Conservation (phyloP, 2,113 vertebrate species). For the Hemicordylus capensis region DNA sequence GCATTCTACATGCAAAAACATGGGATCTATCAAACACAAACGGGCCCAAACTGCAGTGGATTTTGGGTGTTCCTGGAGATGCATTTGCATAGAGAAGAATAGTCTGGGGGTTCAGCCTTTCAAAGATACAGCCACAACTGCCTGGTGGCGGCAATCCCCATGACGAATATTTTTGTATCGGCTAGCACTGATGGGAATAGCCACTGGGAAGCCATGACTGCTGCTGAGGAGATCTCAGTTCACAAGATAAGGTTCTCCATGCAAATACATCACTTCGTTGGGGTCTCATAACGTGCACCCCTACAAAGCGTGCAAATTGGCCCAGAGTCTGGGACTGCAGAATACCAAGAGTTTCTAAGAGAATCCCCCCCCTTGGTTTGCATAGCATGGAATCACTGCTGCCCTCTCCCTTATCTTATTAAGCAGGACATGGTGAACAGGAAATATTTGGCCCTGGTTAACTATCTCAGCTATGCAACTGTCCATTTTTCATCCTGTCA, state of each 20-base stretch:
- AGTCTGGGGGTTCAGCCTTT: neutral
- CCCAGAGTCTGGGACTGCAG: neutral
- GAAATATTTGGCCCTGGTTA: neutral
- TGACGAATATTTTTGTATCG: neutral
- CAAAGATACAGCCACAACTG: neutral
- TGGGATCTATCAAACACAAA: neutral
- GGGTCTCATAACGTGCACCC: too few species aligned
- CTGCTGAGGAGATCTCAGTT: neutral
- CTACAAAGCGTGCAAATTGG: neutral
- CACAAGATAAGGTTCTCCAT: neutral
- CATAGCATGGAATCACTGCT: neutral
- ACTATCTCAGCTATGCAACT: neutral
- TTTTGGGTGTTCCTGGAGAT: neutral
- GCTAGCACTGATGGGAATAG: neutral
- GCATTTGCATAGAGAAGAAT: neutral
- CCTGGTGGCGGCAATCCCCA: neutral
- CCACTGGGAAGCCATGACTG: too few species aligned
- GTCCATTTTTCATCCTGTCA: slow-evolving; percentile 2
- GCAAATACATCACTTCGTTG: neutral
- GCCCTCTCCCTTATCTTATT: neutral
- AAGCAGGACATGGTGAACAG: neutral
- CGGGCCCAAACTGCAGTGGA: too few species aligned
- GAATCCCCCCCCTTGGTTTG: neutral
- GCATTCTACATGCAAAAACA: neutral
- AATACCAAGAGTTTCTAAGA: neutral